These are phyloP conservation scores for Triplophysa bombifrons DNA, from an alignment of 2,797 vertebrate genomes.

Conservation along the genomic window DNA sequence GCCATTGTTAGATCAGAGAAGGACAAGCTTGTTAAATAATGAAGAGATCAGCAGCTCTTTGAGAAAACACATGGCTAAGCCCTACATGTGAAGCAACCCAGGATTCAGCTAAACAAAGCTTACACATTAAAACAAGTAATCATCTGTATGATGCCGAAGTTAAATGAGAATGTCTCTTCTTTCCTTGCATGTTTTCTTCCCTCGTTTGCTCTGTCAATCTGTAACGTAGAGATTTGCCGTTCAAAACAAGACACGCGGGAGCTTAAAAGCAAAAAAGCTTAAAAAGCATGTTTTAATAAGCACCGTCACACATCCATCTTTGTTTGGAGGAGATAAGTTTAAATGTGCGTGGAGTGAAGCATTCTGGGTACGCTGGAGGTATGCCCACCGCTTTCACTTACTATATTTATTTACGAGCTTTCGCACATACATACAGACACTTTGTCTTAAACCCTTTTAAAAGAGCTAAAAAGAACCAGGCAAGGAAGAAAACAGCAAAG, in stretches of 20 bases:
- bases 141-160: conserved; percentile 75
- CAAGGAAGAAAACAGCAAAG: conserved; percentile 57
- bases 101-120: conserved; percentile 76
- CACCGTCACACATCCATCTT: conserved; percentile 79
- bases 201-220: conserved; percentile 74
- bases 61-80: conserved; percentile 69
- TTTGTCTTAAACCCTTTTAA: conserved; percentile 46
- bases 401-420: conserved; percentile 56
- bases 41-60: conserved; percentile 73
- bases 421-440: conserved; percentile 55
- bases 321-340: conserved; percentile 82
- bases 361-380: conserved; percentile 74
- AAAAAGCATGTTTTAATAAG: conserved; percentile 82
- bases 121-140: conserved; percentile 78
- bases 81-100: conserved; percentile 61
- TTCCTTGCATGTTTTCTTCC: conserved; percentile 56
- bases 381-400: conserved; percentile 71
- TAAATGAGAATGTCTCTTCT: conserved; percentile 81
- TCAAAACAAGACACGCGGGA: conserved; percentile 62
- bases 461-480: conserved; percentile 13
- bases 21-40: conserved; percentile 74
- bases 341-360: conserved; percentile 67
- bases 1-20: conserved; percentile 75
- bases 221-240: conserved; percentile 74
- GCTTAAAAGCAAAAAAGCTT: conserved; percentile 56